Percentiles rank a stretch among this genome's conserved stretches.
Conservation (phyloP, 2,797 vertebrate species). For the Dicrostonyx torquatus region DNA sequence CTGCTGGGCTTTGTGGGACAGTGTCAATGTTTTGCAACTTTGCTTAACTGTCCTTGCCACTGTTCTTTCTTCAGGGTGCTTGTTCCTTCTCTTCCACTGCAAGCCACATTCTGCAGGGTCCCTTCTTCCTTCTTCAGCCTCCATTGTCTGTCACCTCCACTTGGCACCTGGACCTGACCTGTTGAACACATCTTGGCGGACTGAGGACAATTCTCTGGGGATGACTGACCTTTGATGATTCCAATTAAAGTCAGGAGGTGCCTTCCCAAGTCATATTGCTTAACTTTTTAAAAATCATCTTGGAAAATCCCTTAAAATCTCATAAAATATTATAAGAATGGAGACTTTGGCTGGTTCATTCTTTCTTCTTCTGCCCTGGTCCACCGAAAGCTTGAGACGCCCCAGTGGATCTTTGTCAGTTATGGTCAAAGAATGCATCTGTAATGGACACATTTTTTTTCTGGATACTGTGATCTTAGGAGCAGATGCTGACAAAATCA, state of each 20-base stretch:
- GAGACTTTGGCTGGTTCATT: background rate
- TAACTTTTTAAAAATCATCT: constrained; percentile 2
- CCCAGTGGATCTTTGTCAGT: background rate
- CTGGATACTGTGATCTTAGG: background rate
- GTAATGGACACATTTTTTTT: background rate
- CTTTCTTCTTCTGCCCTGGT: background rate
- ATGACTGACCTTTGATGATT: background rate
- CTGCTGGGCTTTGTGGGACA: constrained; percentile 44
- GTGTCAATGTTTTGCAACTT: constrained; percentile 10
- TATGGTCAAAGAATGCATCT: background rate
- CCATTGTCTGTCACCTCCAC: background rate
- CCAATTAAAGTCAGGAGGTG: background rate
- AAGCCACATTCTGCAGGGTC: background rate
- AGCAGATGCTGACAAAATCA: background rate
- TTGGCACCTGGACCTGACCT: background rate
- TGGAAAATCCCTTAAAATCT: constrained; percentile 29
- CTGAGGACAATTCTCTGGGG: background rate
- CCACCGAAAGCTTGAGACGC: accelerated
- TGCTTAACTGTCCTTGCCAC: constrained; percentile 56
- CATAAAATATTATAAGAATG: background rate
- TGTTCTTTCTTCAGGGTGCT: constrained; percentile 46
- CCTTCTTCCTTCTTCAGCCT: background rate
- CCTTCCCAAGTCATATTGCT: background rate
- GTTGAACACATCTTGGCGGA: background rate
- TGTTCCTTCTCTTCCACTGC: constrained; percentile 18